Percentiles rank a stretch among this genome's conserved stretches.
Conservation (phyloP, 2,888 invertebrate genomes). For the Stenolophus ochropezus region DNA sequence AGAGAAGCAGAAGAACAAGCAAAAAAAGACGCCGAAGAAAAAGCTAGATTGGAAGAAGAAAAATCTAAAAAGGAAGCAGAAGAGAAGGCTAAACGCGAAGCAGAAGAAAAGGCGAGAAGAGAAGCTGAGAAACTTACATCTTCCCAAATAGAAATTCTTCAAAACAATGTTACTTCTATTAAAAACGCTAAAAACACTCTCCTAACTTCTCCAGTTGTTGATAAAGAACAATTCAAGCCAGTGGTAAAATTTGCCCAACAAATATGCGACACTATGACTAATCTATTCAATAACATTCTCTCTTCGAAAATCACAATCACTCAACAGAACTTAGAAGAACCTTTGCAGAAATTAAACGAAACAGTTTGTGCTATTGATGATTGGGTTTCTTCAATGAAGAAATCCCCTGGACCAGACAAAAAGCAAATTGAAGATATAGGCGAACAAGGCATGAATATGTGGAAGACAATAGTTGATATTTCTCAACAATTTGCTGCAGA, state of each 20-base stretch:
- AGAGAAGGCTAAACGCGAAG: constrained; percentile 43
- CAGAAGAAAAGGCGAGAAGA: constrained; percentile 59
- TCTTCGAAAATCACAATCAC: constrained; percentile 8
- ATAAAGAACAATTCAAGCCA: constrained; percentile 22
- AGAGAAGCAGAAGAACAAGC: constrained; percentile 71
- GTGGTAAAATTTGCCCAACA: background rate
- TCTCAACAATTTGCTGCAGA: constrained; percentile 23
- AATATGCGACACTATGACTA: constrained; percentile 27
- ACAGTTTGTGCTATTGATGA: constrained; percentile 22
- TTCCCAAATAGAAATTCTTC: constrained; percentile 15
- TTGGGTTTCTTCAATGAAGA: constrained; percentile 24
- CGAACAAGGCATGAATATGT: constrained; percentile 2
- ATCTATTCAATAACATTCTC: constrained; percentile 7
- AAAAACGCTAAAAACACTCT: constrained; percentile 18
- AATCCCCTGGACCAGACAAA: constrained; percentile 1
- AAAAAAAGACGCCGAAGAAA: constrained; percentile 70
- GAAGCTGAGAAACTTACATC: constrained; percentile 51
- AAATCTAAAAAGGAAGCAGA: constrained; percentile 59
- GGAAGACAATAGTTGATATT: constrained; percentile 41
- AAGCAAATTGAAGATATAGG: constrained; percentile 37
- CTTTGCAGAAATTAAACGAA: constrained; percentile 32
- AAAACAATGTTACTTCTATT: constrained; percentile 12
- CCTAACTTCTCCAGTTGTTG: background rate
- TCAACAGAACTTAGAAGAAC: constrained; percentile 30
- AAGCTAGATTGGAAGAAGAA: constrained; percentile 59